Base-by-base conservation (phyloP, 2,888 invertebrate genomes). In the Matsumyia berberina region DNA sequence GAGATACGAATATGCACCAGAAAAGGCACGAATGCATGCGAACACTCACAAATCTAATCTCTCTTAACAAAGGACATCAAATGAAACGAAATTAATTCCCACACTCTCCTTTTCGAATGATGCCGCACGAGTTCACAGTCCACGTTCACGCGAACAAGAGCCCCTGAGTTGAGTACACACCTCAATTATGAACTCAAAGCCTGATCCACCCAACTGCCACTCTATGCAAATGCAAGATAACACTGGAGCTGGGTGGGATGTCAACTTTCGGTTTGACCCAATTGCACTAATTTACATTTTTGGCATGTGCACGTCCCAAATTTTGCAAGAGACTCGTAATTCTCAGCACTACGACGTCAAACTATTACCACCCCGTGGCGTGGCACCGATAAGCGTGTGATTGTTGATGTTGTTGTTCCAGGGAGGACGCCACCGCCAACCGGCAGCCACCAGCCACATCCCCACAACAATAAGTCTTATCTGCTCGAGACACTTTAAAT, bases 401-500 rank as follows among this genome's bases (percentile, higher is more conserved):
- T 46, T 70, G 62, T 62, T 62, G 19, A 31, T 62, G 46, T 51
- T 62, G 46, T 51, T 70, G 17, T 12, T 29, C 5, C 29, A 7
- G 11, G 11, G 11, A 24, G n/a, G 5, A 62, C 31, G 29, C 31
- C 17, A n/a, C n/a, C n/a, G 11, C 11, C 15, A 11, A 35, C 8
- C 35, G 9, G 39, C 35, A 53, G 19, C 19, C 35, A 49, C 37
- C 7, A n/a, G 6, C 5, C 24, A 64, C 44, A 37, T 57, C 58
- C 51, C 37, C 37, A 42, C 51, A 67, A 64, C 60, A 69, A 74
- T 57, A 81, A 76, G 77, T 72, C 57, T 77, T 77, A 82, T 82
- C 81, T 70, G 64, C 64, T 12, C 46, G 76, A 76, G 81, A 82
- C 81, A 77, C 51, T 72, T 76, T 69, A 76, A 76, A 82, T 77